phyloP scores from a whole-genome alignment of 2,888 invertebrate genomes.

The Drosophila anceps region DNA sequence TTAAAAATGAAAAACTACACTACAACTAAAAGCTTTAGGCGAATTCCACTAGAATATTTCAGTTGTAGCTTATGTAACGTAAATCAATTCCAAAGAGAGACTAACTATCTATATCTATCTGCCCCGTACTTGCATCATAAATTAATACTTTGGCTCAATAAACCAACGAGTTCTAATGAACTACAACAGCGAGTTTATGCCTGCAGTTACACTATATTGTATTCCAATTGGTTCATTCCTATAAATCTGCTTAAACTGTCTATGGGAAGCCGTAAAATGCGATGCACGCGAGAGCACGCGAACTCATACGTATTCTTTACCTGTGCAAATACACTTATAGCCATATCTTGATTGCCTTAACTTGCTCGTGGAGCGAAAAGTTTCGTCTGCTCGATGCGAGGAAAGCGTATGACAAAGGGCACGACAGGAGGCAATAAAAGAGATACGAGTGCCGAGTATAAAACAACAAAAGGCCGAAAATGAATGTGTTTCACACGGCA shows the following conservation, averaged over 20 bases:
- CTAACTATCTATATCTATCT: not conserved
- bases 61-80: not conserved
- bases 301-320: constrained; percentile 6
- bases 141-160: not conserved
- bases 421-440: constrained; percentile 63
- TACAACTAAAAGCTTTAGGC: too few relatives aligned
- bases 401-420: constrained; percentile 51
- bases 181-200: not conserved
- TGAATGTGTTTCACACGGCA: constrained; percentile 57
- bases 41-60: not conserved
- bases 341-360: constrained; percentile 26
- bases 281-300: not conserved
- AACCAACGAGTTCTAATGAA: not conserved
- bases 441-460: constrained; percentile 57
- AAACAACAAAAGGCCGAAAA: constrained; percentile 68
- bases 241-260: constrained; percentile 21
- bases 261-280: constrained; percentile 8
- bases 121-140: not conserved
- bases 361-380: constrained; percentile 5
- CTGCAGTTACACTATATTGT: constrained; percentile 5
- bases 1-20: too few relatives aligned
- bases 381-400: constrained; percentile 13
- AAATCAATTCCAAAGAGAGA: not conserved
- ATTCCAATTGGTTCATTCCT: constrained; percentile 4
- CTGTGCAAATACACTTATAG: constrained; percentile 26